Evolutionary conservation across 2,113 vertebrate species (phyloP), one percentile per base, ranked within the genome.

Genomic region (Archilochus colubris): DNA sequence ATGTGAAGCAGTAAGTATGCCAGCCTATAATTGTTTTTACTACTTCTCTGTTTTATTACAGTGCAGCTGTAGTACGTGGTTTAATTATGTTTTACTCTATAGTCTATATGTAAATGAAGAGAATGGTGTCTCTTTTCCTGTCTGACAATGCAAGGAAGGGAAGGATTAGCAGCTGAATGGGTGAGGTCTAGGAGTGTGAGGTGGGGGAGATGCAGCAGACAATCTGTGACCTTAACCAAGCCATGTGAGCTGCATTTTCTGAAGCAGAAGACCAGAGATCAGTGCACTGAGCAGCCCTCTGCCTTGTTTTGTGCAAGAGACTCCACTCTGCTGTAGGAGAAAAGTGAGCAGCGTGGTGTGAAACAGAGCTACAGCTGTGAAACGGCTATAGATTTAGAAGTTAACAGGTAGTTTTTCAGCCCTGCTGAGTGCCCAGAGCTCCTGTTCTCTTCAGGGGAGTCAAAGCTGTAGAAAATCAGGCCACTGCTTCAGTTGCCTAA

Each of bases 1-100:
- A 95, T 97, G 95, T 91, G 87, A 96, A 96, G 73, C 79, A 68
- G 93, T 96, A 96, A 97, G 91, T 96, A 92, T 93, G 88, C 82
- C 87, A 96, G 89, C 55, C 88, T 91, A 57, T 96, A 97, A 97
- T 94, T 94, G 94, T 92, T 96, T 95, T 93, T 79, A 81, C 81
- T 94, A 58, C 92, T 96, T 93, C 87, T 95, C 89, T 89, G 95
- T 94, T 96, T 92, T 96, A 94, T 95, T 95, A 57, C 51, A 93
- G 67, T 91, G 73, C 90, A 92, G 96, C 94, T 96, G 91, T 95
- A 93, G 58, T 79, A 75, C 20, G 72, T 86, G 84, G 75, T 91
- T 96, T 97, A 96, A 97, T 97, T 96, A 95, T 62, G 88, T 81
- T 88, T 97, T 95, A 96, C 89, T 93, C 57, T 79, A 53, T 83